phyloP scores from a whole-genome alignment of 2,888 invertebrate genomes.

The Lithophane ornitopus region DNA sequence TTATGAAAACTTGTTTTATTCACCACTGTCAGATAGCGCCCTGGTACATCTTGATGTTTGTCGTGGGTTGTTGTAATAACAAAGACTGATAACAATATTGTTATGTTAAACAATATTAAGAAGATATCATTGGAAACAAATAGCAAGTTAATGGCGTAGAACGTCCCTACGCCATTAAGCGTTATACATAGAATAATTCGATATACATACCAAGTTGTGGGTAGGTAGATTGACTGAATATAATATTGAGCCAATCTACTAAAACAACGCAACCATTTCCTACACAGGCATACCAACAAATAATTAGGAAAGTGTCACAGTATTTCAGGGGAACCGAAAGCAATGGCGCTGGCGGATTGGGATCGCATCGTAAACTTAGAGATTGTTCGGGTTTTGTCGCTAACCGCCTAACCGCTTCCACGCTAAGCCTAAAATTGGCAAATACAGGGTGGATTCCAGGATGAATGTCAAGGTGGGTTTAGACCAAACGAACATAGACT shows the following conservation, averaged over 20 bases:
- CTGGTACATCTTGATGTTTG: neutral
- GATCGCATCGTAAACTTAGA: conserved; percentile 70
- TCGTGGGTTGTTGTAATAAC: neutral
- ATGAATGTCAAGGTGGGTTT: neutral
- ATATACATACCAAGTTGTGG: neutral
- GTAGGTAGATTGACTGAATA: neutral
- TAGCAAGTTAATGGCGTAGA: no score
- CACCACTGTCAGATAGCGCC: conserved; percentile 18
- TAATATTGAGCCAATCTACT: neutral
- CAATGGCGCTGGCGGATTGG: conserved; percentile 42
- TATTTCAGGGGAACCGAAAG: conserved; percentile 50
- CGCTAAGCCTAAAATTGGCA: conserved; percentile 61
- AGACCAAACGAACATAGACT: no score
- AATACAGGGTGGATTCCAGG: conserved; percentile 42
- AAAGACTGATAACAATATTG: no score
- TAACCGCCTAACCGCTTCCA: conserved; percentile 60
- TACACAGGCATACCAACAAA: conserved; percentile 7
- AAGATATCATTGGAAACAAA: neutral
- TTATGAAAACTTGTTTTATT: neutral
- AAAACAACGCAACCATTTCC: neutral
- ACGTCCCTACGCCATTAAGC: neutral
- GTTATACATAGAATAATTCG: neutral
- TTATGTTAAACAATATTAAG: neutral
- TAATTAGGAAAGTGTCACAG: conserved; percentile 58
- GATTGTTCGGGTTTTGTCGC: conserved; percentile 67